Percentiles rank a stretch among this genome's conserved stretches.
Conservation (phyloP, 2,888 invertebrate genomes). For the Ypsolopha sequella region DNA sequence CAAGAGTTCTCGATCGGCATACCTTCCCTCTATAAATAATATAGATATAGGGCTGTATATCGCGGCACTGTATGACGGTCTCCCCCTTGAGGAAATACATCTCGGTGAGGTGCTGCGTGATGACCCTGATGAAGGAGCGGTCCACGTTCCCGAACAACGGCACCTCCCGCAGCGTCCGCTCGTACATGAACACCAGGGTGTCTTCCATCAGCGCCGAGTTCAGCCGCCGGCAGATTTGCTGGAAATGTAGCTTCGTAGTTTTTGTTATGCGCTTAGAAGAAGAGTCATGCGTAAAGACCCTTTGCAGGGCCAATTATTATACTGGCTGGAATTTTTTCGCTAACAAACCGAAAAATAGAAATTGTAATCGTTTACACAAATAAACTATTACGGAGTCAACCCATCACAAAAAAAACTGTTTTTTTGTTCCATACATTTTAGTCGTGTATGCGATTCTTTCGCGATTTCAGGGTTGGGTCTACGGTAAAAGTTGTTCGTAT, state of each 20-base stretch:
- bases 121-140: constrained; percentile 62
- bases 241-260: neutral
- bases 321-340: too few relatives aligned
- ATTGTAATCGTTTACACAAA: too few relatives aligned
- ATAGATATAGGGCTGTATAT: constrained; percentile 56
- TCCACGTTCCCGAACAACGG: constrained; percentile 66
- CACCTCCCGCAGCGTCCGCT: constrained; percentile 60
- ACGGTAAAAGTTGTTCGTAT: too few relatives aligned
- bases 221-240: constrained; percentile 59
- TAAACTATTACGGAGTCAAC: too few relatives aligned
- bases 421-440: too few relatives aligned
- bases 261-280: too few relatives aligned
- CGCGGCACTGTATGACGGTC: constrained; percentile 55
- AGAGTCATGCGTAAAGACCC: too few relatives aligned
- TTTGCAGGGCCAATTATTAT: too few relatives aligned
- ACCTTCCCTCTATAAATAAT: constrained; percentile 68
- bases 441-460: too few relatives aligned
- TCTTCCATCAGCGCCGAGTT: constrained; percentile 68
- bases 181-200: constrained; percentile 63
- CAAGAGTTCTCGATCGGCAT: constrained; percentile 1
- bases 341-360: too few relatives aligned
- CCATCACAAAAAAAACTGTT: too few relatives aligned
- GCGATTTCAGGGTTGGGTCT: too few relatives aligned
- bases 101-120: constrained; percentile 62
- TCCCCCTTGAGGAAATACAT: constrained; percentile 63